These are phyloP conservation scores for Colostygia pectinataria DNA, from an alignment of 2,888 invertebrate species.

Conservation along the genomic window DNA sequence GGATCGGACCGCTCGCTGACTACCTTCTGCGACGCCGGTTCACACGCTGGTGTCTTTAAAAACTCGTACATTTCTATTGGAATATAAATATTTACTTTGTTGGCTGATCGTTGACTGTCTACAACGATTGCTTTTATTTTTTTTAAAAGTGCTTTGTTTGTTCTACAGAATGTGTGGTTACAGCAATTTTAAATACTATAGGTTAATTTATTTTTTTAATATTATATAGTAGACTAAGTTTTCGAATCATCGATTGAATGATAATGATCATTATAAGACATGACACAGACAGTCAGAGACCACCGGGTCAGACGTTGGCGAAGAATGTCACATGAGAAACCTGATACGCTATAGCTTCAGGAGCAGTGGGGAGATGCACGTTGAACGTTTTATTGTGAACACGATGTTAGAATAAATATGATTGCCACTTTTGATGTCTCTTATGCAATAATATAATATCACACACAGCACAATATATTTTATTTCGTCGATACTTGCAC, in stretches of 20 bases:
- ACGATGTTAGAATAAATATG: slow-evolving; percentile 43
- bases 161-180: too few relatives aligned
- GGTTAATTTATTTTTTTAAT: too few relatives aligned
- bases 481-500: slow-evolving; percentile 40
- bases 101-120: slow-evolving; percentile 38
- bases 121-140: slow-evolving; percentile 27
- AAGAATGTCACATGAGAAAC: slow-evolving; percentile 62
- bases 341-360: slow-evolving; percentile 49
- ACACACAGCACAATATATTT: slow-evolving; percentile 30
- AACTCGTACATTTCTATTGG: slow-evolving; percentile 52
- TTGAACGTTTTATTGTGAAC: slow-evolving; percentile 44
- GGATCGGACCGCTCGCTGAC: slow-evolving; percentile 36
- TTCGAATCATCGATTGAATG: too few relatives aligned
- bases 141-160: not conserved
- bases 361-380: slow-evolving; percentile 49
- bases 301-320: slow-evolving; percentile 52
- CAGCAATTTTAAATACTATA: too few relatives aligned
- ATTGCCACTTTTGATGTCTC: slow-evolving; percentile 42
- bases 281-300: slow-evolving; percentile 38
- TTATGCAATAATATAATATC: slow-evolving; percentile 8
- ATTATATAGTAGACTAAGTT: too few relatives aligned
- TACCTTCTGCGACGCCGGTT: slow-evolving; percentile 47
- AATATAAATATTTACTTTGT: slow-evolving; percentile 59
- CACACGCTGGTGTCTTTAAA: slow-evolving; percentile 62
- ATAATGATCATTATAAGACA: too few relatives aligned